A percentile compares a stretch with the other conserved stretches of the same genome.
phyloP scores from a whole-genome alignment of 2,797 vertebrate species.

The Pangasius mekongensis region DNA sequence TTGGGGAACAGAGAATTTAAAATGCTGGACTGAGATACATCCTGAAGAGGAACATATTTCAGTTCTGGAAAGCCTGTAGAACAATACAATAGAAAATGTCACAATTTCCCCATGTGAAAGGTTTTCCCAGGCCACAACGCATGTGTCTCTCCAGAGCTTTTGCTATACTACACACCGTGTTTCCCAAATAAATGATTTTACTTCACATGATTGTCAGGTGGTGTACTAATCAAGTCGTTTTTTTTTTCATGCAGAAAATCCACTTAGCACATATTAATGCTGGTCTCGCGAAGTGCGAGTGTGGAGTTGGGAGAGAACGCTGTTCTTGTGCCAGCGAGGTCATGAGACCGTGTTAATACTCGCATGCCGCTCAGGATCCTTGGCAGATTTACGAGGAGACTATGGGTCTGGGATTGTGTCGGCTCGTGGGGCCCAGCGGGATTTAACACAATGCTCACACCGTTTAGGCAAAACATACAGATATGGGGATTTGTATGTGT shows the following conservation, averaged over 20 bases:
- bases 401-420: conserved; percentile 49
- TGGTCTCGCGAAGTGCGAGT: conserved; percentile 22
- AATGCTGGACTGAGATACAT: neutral
- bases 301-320: neutral
- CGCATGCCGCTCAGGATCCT: conserved; percentile 62
- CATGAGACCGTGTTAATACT: conserved; percentile 63
- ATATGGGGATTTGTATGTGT: conserved; percentile 18
- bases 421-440: conserved; percentile 48
- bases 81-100: neutral
- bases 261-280: conserved; percentile 20
- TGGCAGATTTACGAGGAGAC: conserved; percentile 62
- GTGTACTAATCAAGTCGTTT: conserved; percentile 9
- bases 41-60: too few species aligned
- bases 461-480: conserved; percentile 48
- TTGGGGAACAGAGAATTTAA: neutral
- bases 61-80: neutral
- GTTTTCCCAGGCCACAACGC: neutral
- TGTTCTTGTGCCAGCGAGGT: conserved; percentile 54
- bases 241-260: conserved; percentile 22
- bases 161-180: neutral
- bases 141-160: neutral
- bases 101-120: neutral
- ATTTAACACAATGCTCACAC: conserved; percentile 52
- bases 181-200: conserved; percentile 53
- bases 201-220: conserved; percentile 61